Base-by-base conservation (phyloP, 1,140 invertebrate genomes). In the Colletes latitarsis region DNA sequence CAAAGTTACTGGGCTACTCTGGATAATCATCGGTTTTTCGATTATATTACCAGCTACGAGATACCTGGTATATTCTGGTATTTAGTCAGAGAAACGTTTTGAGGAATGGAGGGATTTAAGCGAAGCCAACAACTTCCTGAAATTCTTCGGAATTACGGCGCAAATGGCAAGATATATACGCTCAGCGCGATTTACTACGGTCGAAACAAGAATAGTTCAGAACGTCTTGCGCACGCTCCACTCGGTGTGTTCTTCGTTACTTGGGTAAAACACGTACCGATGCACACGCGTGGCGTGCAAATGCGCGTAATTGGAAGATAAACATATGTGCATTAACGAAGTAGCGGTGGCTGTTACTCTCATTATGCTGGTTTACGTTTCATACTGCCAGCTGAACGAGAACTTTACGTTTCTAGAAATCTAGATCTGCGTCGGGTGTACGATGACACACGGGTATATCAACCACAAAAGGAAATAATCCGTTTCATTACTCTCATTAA, bases 401-500 rank as follows among this genome's bases (percentile, higher is more conserved):
- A 43, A 21, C 41, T 58, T 49, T 10, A 49, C 19, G 49, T 43
- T 30, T 21, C 57, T 39, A 46, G 57, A 71, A 58, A 77, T 60
- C 41, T 84, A 84, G 66, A 69, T 75, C 81, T 62, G 57, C 2
- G 30, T 30, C 30, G 43, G 43, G 43, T 43, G 43, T 30, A 2
- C 2, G 30, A 30, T 30, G 30, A 30, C 2, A 30, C 30, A 30
- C 30, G 30, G 30, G 30, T 30, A 30, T 30, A 30, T 30, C 30
- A 30, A 30, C 30, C 30, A 30, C 30, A 60, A 74, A 82, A 72
- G 72, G 52, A 74, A 78, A 62, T 71, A 70, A 75, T 79, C 30
- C 80, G 75, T 84, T 70, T 80, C 80, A 82, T 84, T 84, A 2
- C 30, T 2, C 30, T 30, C 30, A 30, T 30, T 30, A 30, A 30